Base-by-base conservation (phyloP, 92 coral and sea anemone species). In the Scolanthus callimorphus region DNA sequence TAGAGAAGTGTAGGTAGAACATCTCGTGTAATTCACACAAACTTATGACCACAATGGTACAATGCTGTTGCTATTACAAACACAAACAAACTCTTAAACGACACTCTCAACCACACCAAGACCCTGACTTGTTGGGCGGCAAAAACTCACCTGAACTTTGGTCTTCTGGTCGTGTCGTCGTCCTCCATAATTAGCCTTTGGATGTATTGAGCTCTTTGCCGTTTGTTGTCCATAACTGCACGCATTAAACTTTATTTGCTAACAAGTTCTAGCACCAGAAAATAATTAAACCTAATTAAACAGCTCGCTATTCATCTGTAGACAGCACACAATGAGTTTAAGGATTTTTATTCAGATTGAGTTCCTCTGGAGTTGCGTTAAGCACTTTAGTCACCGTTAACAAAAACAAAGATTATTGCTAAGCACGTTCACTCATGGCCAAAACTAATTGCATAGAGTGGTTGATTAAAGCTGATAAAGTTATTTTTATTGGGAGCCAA, bases 141-240 rank as follows among this genome's bases (percentile, higher is more conserved):
- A 4, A 19, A 19, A 9, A 46, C 65, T 57, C n/a, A 68, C 75
- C 65, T 54, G 31, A 68, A 70, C 66, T 67, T 57, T 2, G 78
- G 65, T 25, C 51, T 64, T 56, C 79, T 38, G 11, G 50, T 49
- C 48, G 39, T 21, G 21, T 60, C 54, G 23, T 82, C 85, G 11
- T 73, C 90, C 1, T 73, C 84, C 65, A 60, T 59, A 51, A 82
- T 78, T 27, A 69, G 23, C 27, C n/a, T 52, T 31, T 71, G 60
- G 17, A 67, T 29, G 55, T 43, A 22, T 53, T 67, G 77, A 69
- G 53, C 71, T 65, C 65, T 67, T 56, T 34, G 77, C 52, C 55
- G 76, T 50, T 52, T 78, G 62, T 60, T 55, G 58, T 88, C 80
- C 89, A 78, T 78, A 63, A 69, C 84, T 69, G 71, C 78, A 34